Evolutionary conservation across 2,888 invertebrate genomes (phyloP).

Genomic region (Philaethria dido): DNA sequence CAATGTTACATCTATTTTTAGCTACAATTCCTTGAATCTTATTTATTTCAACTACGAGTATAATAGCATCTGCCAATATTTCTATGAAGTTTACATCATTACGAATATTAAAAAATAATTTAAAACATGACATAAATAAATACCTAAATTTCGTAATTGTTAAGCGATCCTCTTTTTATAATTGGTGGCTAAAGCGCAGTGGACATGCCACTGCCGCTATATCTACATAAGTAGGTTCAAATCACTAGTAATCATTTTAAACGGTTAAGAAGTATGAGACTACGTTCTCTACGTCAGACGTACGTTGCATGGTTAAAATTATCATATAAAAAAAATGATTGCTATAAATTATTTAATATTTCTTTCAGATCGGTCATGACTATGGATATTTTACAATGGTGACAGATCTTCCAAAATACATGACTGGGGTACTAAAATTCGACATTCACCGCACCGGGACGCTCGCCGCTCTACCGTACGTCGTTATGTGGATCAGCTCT

Average conservation of each 20-base stretch:
- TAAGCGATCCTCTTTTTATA: no score
- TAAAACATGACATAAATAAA: no score
- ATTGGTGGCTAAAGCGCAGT: no score
- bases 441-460: conserved; percentile 86
- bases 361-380: conserved; percentile 85
- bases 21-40: conserved; percentile 32
- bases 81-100: background rate
- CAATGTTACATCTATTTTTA: conserved; percentile 34
- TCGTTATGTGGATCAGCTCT: conserved; percentile 87
- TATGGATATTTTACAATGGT: conserved; percentile 89
- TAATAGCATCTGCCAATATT: conserved; percentile 1
- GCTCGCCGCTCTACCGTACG: conserved; percentile 86
- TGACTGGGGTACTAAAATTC: conserved; percentile 87
- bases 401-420: conserved; percentile 88
- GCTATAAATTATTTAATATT: background rate
- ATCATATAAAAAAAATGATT: no score
- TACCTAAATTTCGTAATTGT: no score
- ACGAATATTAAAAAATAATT: no score
- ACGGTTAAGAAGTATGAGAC: no score
- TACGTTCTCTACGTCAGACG: no score
- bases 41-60: background rate
- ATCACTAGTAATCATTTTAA: no score
- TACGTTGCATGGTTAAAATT: no score
- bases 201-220: no score
- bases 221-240: no score